phyloP scores from a whole-genome alignment of 2,888 invertebrate species.

The Automeris io region DNA sequence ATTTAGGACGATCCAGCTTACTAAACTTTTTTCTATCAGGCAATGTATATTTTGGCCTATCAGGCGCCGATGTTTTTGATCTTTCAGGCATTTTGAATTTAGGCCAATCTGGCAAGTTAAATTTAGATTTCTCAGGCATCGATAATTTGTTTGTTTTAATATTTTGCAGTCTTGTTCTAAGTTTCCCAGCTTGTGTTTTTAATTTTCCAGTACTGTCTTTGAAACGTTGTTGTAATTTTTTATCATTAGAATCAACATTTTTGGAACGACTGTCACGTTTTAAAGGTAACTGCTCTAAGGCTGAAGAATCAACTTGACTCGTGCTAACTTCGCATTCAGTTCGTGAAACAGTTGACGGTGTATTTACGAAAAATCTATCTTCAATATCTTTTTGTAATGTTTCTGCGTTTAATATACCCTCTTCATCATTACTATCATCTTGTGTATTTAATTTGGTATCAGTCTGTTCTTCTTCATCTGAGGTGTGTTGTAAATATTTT shows the following conservation, averaged over 20 bases:
- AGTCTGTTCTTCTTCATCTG: constrained; percentile 61
- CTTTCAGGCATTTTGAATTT: constrained; percentile 69
- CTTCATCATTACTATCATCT: constrained; percentile 36
- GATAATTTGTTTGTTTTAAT: constrained; percentile 76
- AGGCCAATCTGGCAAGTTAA: constrained; percentile 76
- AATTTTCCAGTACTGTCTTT: constrained; percentile 83
- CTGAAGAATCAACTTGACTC: constrained; percentile 82
- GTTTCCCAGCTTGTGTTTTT: constrained; percentile 82
- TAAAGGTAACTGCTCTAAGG: constrained; percentile 79
- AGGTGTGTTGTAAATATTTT: constrained; percentile 68
- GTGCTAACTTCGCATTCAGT: constrained; percentile 81
- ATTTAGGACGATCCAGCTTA: constrained; percentile 78
- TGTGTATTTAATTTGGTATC: constrained; percentile 48
- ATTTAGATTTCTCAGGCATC: constrained; percentile 75
- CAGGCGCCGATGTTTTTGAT: constrained; percentile 74
- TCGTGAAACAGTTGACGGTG: constrained; percentile 77
- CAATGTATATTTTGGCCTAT: constrained; percentile 74
- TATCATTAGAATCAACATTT: constrained; percentile 67
- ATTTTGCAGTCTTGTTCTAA: constrained; percentile 81
- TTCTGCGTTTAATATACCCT: constrained; percentile 59
- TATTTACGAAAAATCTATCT: constrained; percentile 78
- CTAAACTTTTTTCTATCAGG: constrained; percentile 81
- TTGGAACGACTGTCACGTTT: constrained; percentile 76
- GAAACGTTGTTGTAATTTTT: constrained; percentile 80
- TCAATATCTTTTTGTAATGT: constrained; percentile 80